These are phyloP conservation scores for Spondyliosoma cantharus DNA, from an alignment of 2,797 vertebrate species.

Conservation along the genomic window DNA sequence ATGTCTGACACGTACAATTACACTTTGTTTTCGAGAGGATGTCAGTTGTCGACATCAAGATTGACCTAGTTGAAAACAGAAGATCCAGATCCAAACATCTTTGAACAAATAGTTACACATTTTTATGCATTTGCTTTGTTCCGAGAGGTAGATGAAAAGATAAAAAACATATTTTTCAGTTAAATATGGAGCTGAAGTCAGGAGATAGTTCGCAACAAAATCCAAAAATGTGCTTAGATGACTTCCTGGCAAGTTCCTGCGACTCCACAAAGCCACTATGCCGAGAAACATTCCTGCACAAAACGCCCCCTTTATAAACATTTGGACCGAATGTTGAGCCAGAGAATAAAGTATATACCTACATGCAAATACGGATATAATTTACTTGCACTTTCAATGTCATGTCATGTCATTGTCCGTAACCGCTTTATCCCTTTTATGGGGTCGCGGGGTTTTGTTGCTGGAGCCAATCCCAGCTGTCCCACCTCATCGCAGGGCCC, in stretches of 20 bases:
- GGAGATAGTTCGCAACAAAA: neutral
- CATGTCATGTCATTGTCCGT: too few relatives aligned
- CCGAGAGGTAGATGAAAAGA: neutral
- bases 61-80: neutral
- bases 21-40: slow-evolving; percentile 16
- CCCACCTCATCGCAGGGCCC: too few relatives aligned
- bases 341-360: too few relatives aligned
- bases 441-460: too few relatives aligned
- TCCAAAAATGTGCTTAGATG: neutral
- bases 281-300: neutral
- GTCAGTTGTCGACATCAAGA: slow-evolving; percentile 10
- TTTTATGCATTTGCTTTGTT: neutral
- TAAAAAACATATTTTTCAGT: neutral
- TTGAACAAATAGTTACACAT: neutral
- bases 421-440: too few relatives aligned
- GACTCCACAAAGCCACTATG: neutral
- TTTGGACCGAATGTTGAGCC: too few relatives aligned
- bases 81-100: slow-evolving; percentile 6
- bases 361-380: too few relatives aligned
- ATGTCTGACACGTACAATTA: slow-evolving; percentile 39
- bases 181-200: neutral
- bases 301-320: too few relatives aligned
- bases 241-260: neutral
- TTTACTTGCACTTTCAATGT: too few relatives aligned
- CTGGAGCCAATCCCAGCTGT: too few relatives aligned